Evolutionary conservation across 2,797 vertebrate genomes (phyloP), one percentile per base, ranked within the genome.

Genomic region (Anableps anableps): DNA sequence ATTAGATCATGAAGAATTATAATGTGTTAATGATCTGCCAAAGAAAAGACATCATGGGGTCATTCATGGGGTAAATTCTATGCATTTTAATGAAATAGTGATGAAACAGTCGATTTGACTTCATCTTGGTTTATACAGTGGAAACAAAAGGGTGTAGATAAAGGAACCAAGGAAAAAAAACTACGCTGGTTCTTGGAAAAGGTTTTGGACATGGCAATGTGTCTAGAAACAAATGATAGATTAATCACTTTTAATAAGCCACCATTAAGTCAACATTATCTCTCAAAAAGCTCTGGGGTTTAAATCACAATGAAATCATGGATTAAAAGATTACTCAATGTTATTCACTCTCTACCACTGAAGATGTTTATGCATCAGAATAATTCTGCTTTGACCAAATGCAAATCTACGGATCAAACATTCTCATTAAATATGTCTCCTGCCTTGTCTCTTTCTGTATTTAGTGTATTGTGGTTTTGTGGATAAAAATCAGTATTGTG

Each of bases 401-500:
- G 70, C 62, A 70, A 62, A 70, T 38, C 11, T 72, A 62, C 31
- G 10, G 38, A 74, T 82, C 62, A 83, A 83, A 82, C n/a, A 60
- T 77, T 16, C 76, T 62, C 29, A 66, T 85, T 77, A 26, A 55
- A 72, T 53, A 78, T 43, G 13, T 71, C 7, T 72, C 55, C 76
- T 48, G 21, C 23, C 29, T 21, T 34, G 60, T 62, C 58, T 83
- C 50, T 16, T 16, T 74, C 77, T 75, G 81, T 64, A 21, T 83
- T 85, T 79, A 72, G 58, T 77, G 80, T 76, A 79, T 83, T 80
- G 77, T 77, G 74, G 82, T 86, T 84, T 31, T 80, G 62, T 66
- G 66, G 80, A 86, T 86, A 62, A 88, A 77, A 89, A 88, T 87
- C 86, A 77, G 81, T 83, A 66, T 78, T 78, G 76, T 72, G 53